Conservation (phyloP, 2,888 invertebrate genomes). For the Pristionchus arcanus region DNA sequence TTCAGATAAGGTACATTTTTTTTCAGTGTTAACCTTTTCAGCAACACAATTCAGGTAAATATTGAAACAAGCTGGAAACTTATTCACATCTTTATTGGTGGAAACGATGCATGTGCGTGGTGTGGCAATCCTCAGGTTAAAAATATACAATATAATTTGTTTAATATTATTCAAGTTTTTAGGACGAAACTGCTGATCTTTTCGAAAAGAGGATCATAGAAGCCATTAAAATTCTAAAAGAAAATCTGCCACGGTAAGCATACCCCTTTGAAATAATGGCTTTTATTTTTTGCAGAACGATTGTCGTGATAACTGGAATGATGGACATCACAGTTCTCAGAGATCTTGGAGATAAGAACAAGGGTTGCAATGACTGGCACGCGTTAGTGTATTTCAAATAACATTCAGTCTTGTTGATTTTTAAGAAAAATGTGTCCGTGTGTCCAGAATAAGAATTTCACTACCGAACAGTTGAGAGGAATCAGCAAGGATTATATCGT, state of each 20-base stretch:
- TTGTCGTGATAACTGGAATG: constrained; percentile 71
- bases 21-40: too few species aligned
- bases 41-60: constrained; percentile 58
- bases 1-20: constrained; percentile 58
- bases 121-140: constrained; percentile 64
- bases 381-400: background rate
- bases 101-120: constrained; percentile 72
- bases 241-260: constrained; percentile 65
- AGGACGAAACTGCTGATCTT: constrained; percentile 60
- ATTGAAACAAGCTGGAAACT: constrained; percentile 72
- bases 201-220: constrained; percentile 66
- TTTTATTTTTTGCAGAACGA: constrained; percentile 60
- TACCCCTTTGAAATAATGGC: background rate
- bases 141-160: background rate
- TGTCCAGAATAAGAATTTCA: constrained; percentile 66
- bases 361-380: constrained; percentile 69
- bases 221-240: constrained; percentile 68
- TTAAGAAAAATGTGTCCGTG: constrained; percentile 67
- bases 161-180: background rate
- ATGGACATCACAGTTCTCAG: constrained; percentile 72
- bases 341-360: constrained; percentile 65
- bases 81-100: constrained; percentile 73
- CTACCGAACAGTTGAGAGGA: constrained; percentile 64
- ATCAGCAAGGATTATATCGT: constrained; percentile 68
- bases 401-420: background rate